phyloP scores from a whole-genome alignment of 2,888 invertebrate genomes.

The Baccha elongata region DNA sequence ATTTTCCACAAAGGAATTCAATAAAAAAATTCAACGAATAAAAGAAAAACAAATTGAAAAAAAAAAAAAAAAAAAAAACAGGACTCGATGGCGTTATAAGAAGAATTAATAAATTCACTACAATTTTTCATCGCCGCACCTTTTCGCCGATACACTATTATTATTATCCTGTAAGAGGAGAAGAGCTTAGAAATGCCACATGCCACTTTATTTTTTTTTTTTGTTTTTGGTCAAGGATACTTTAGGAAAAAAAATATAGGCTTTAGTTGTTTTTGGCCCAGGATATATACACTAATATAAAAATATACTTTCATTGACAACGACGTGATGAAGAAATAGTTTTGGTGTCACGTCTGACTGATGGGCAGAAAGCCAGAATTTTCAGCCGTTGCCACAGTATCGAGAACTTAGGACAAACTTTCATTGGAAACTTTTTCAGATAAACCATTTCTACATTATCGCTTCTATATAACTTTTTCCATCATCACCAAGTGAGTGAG shows the following conservation, averaged over 20 bases:
- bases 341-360: constrained; percentile 62
- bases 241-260: constrained; percentile 26
- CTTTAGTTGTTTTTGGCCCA: constrained; percentile 20
- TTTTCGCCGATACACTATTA: constrained; percentile 20
- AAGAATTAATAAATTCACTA: constrained; percentile 59
- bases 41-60: not conserved
- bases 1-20: constrained; percentile 53
- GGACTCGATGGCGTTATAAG: constrained; percentile 30
- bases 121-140: constrained; percentile 56
- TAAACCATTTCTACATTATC: constrained; percentile 42
- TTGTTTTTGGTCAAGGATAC: constrained; percentile 38
- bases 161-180: constrained; percentile 1
- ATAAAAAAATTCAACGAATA: constrained; percentile 35
- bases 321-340: constrained; percentile 61
- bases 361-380: constrained; percentile 46
- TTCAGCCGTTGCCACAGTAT: constrained; percentile 1
- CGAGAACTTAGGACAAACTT: constrained; percentile 26
- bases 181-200: not conserved
- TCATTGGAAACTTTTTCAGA: constrained; percentile 47
- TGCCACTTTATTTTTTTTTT: constrained; percentile 12
- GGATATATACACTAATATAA: too few species aligned
- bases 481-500: not conserved
- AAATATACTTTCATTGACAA: constrained; percentile 13
- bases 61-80: constrained; percentile 7
- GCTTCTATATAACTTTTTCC: constrained; percentile 21